These are phyloP conservation scores for Willisornis vidua DNA, from an alignment of 2,113 vertebrate species.

Conservation along the genomic window DNA sequence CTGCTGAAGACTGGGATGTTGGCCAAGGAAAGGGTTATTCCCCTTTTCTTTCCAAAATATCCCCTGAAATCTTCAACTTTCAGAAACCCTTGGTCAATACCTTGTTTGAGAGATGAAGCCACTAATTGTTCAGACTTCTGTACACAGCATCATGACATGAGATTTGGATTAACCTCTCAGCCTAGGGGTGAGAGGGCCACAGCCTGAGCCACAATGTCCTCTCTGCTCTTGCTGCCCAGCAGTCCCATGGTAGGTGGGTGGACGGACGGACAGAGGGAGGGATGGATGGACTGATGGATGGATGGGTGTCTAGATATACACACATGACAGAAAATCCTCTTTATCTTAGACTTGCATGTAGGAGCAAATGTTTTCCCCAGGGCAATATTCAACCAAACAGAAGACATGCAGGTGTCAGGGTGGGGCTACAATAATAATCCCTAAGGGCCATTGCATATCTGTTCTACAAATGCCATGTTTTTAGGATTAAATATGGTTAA, in stretches of 20 bases:
- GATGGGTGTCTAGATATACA: background rate
- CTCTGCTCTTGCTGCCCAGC: background rate
- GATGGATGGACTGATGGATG: background rate
- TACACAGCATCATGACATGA: background rate
- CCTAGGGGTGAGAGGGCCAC: background rate
- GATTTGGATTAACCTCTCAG: background rate
- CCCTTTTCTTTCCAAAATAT: conserved; percentile 18
- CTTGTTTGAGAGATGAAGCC: background rate
- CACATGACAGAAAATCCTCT: background rate
- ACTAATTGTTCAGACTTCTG: background rate
- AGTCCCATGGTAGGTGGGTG: background rate
- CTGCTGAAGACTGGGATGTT: background rate
- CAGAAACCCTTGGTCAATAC: background rate
- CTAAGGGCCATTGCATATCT: background rate
- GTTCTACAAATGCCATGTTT: background rate
- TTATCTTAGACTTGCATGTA: background rate
- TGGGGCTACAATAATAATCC: background rate
- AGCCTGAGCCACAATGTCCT: background rate
- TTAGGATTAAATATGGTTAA: background rate
- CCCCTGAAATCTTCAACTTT: background rate
- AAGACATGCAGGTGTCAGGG: conserved; percentile 25
- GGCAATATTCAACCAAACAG: background rate
- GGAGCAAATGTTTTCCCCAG: background rate
- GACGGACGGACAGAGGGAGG: no score
- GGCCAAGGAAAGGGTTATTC: background rate